phyloP scores from a whole-genome alignment of 2,888 invertebrate species.

The Scotopteryx bipunctaria region DNA sequence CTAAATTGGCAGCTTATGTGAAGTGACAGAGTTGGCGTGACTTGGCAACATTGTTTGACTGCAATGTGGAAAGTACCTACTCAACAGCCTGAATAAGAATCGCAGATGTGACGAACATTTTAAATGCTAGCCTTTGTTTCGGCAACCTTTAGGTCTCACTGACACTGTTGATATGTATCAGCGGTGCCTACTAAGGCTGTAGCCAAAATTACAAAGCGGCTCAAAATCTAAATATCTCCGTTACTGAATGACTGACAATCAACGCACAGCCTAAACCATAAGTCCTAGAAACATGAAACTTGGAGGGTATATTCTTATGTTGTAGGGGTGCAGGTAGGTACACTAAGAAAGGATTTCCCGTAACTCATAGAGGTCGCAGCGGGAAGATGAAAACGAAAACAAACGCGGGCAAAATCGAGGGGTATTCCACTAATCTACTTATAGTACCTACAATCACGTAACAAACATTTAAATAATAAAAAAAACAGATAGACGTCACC shows the following conservation, averaged over 20 bases:
- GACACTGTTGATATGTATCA: background rate
- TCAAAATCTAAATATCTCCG: background rate
- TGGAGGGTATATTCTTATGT: background rate
- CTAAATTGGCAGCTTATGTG: background rate
- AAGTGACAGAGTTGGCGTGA: slow-evolving; percentile 9
- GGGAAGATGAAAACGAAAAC: too few relatives aligned
- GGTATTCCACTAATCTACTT: too few relatives aligned
- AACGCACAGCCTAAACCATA: too few relatives aligned
- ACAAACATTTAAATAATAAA: too few relatives aligned
- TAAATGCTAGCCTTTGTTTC: slow-evolving; percentile 21
- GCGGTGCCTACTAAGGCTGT: too few relatives aligned
- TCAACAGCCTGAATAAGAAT: slow-evolving; percentile 54
- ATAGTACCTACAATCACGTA: too few relatives aligned
- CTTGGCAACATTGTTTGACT: slow-evolving; percentile 69
- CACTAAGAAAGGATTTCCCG: background rate
- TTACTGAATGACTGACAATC: too few relatives aligned
- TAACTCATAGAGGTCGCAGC: too few relatives aligned
- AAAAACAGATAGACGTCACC: too few relatives aligned
- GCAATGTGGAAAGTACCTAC: slow-evolving; percentile 64
- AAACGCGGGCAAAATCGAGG: too few relatives aligned
- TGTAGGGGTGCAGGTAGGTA: background rate
- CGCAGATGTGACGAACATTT: slow-evolving; percentile 27
- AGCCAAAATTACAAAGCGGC: background rate
- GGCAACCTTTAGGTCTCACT: slow-evolving; percentile 20
- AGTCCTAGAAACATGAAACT: background rate